Conservation (phyloP, 2,888 invertebrate genomes). For the Dicranocentrus wangi region DNA sequence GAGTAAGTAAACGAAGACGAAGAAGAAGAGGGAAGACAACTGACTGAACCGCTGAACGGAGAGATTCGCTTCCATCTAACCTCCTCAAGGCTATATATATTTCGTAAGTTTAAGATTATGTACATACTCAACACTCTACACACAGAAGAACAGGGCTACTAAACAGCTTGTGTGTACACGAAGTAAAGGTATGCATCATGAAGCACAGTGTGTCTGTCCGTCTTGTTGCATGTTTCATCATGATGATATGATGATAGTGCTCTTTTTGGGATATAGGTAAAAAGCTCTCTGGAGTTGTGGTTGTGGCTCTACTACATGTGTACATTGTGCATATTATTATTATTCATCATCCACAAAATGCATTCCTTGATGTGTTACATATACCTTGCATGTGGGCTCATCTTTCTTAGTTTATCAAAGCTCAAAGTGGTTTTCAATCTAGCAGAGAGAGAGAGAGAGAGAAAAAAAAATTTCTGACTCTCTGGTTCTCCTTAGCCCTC, state of each 20-base stretch:
- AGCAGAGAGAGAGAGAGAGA: slow-evolving; percentile 19
- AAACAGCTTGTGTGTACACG: slow-evolving; percentile 4
- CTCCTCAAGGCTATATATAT: slow-evolving; percentile 70
- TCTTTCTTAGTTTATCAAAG: slow-evolving; percentile 35
- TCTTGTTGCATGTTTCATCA: slow-evolving; percentile 39
- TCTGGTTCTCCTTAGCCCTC: slow-evolving; percentile 60
- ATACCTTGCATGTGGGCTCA: slow-evolving; percentile 20
- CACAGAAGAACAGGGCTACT: background rate
- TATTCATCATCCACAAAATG: slow-evolving; percentile 31
- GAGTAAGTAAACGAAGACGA: background rate
- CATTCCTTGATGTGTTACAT: slow-evolving; percentile 45
- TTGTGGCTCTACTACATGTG: slow-evolving; percentile 27
- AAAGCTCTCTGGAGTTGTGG: no score
- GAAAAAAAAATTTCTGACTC: slow-evolving; percentile 33
- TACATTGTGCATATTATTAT: slow-evolving; percentile 9
- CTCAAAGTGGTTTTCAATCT: slow-evolving; percentile 32
- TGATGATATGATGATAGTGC: slow-evolving; percentile 34
- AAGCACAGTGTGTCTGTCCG: slow-evolving; percentile 17
- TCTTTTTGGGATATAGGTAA: no score
- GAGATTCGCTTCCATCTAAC: slow-evolving; percentile 47
- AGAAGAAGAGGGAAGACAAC: background rate
- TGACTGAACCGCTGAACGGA: no score
- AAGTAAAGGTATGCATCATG: no score
- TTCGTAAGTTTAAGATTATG: slow-evolving; percentile 49
- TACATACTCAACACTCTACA: slow-evolving; percentile 24